Evolutionary conservation across 2,113 vertebrate species (phyloP), one percentile per base, ranked within the genome.

Genomic region (Carlito syrichta): DNA sequence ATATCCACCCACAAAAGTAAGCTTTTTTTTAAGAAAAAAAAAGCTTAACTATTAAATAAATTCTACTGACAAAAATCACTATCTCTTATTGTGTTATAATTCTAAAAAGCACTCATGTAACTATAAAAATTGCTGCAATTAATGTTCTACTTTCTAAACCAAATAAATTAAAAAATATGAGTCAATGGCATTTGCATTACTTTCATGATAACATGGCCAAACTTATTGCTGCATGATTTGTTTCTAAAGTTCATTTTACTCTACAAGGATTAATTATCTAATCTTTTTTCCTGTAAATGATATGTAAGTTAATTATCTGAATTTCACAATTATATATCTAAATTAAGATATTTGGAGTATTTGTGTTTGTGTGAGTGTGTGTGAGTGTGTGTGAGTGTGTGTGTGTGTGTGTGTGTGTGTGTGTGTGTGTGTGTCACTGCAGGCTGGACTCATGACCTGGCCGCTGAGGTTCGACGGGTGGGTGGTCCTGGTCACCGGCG

Each of bases 81-180:
- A 8, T 52, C 66, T 52, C 66, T 54, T 86, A 84, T 54, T 56
- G 14, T 43, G 0, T 45, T 89, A n/a, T 43, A 89, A 68, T 54
- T 95, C 43, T 56, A 82, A 77, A 92, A 88, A 62, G 4, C 0
- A 96, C 16, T 87, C 16, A 74, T 56, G 0, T 35, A 90, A 52
- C 84, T 88, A 71, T 14, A 95, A 87, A 95, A 71, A 74, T 11
- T 73, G 0, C 4, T 96, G 22, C 58, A 89, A 85, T 45, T 97
- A 90, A 76, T 69, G 20, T 90, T 94, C 25, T 69, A 25, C 1
- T 90, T 86, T 82, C 20, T 63, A 82, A 91, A 95, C 89, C 27
- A 91, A 89, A 85, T 84, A 16, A 94, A 94, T 92, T 56, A 50
- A 12, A 96, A 94, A 86, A 52, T 73, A 68, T 82, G 43, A 87